Conservation (phyloP, 2,888 invertebrate genomes). For the Platynereis dumerilii region DNA sequence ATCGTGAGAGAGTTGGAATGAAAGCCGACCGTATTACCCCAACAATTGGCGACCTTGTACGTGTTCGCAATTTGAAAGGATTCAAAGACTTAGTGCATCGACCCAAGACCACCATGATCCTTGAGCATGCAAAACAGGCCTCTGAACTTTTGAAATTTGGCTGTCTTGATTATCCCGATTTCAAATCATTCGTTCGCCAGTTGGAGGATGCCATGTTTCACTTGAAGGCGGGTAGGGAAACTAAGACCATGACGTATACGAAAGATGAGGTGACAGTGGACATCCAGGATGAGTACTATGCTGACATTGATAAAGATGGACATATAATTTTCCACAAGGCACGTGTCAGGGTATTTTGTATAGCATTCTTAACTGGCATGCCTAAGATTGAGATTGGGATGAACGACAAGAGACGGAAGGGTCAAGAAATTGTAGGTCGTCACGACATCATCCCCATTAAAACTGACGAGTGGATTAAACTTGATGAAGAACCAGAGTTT, state of each 20-base stretch:
- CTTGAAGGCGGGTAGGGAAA: constrained; percentile 52
- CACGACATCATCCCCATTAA: constrained; percentile 93
- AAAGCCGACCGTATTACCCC: constrained; percentile 59
- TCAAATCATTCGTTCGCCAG: constrained; percentile 88
- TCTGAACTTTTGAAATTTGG: constrained; percentile 97
- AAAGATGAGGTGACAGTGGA: constrained; percentile 63
- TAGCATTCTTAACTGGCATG: constrained; percentile 92
- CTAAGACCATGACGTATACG: constrained; percentile 57
- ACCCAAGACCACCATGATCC: constrained; percentile 66
- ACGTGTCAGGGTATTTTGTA: constrained; percentile 91
- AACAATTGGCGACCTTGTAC: constrained; percentile 37
- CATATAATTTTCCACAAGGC: constrained; percentile 77
- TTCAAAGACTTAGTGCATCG: constrained; percentile 57
- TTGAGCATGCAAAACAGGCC: constrained; percentile 94
- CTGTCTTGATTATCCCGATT: constrained; percentile 84
- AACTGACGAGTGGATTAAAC: constrained; percentile 98
- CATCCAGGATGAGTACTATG: constrained; percentile 62
- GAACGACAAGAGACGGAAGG: constrained; percentile 96
- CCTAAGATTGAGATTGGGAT: constrained; percentile 96
- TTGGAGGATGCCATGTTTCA: constrained; percentile 85
- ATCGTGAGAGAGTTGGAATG: constrained; percentile 92
- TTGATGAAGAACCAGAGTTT: constrained; percentile 93
- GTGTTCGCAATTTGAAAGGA: constrained; percentile 41
- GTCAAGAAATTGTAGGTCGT: constrained; percentile 97
- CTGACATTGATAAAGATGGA: constrained; percentile 57